Percentiles rank a stretch among this genome's conserved stretches.
Conservation (phyloP, 2,113 vertebrate species). For the Phalacrocorax pelagicus region DNA sequence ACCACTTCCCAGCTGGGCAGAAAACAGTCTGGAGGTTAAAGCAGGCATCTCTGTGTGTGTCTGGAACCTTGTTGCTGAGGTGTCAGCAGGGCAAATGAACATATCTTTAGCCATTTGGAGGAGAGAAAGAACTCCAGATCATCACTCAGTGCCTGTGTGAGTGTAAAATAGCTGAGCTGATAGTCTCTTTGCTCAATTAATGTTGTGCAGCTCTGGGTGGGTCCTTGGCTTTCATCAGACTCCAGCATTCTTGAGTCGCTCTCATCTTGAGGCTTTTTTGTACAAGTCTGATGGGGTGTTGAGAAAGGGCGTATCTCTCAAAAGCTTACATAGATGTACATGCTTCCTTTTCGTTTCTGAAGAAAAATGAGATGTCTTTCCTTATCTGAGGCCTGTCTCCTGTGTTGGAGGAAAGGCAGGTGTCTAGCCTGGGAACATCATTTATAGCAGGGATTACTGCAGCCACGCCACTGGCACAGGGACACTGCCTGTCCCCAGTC, state of each 20-base stretch:
- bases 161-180: not conserved
- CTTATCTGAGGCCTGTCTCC: not conserved
- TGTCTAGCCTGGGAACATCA: not conserved
- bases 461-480: not conserved
- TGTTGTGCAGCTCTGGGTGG: constrained; percentile 9
- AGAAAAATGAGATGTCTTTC: not conserved
- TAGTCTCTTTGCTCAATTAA: not conserved
- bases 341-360: not conserved
- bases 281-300: not conserved
- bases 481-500: not conserved
- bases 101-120: not conserved
- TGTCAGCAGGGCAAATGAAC: not conserved
- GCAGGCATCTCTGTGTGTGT: not conserved
- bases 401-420: not conserved
- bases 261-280: not conserved
- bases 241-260: not conserved
- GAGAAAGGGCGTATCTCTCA: not conserved
- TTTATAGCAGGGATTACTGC: not conserved
- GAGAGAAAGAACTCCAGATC: not conserved
- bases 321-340: not conserved
- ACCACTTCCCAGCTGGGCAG: not conserved
- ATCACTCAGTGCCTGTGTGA: not conserved
- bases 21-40: not conserved
- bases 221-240: constrained; percentile 1
- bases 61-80: not conserved